A percentile compares a stretch with the other conserved stretches of the same genome.
phyloP scores from a whole-genome alignment of 2,888 invertebrate species.

The Eristalis intricaria region DNA sequence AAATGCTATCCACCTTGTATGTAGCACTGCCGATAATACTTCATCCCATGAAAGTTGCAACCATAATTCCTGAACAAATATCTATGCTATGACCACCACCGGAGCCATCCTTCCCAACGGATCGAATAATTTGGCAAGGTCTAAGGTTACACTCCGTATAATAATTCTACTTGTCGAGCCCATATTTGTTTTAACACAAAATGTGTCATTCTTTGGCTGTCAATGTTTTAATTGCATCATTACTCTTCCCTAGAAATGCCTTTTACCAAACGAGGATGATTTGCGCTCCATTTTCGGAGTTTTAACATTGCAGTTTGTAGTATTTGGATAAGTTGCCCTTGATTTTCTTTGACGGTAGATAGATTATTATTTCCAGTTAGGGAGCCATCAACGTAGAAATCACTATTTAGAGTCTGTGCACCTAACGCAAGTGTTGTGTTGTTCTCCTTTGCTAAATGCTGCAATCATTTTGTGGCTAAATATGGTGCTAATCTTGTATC shows the following conservation, averaged over 20 bases:
- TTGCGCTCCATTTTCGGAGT: slow-evolving; percentile 41
- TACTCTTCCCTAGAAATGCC: slow-evolving; percentile 25
- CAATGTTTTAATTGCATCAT: slow-evolving; percentile 34
- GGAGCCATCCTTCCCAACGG: slow-evolving; percentile 47
- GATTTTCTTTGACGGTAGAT: slow-evolving; percentile 16
- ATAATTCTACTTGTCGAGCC: slow-evolving; percentile 26
- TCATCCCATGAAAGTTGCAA: slow-evolving; percentile 55
- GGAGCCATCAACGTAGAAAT: slow-evolving; percentile 19
- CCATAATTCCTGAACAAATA: slow-evolving; percentile 60
- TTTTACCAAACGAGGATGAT: slow-evolving; percentile 43
- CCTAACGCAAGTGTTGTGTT: not conserved
- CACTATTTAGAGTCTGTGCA: no score
- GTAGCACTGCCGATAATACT: slow-evolving; percentile 29
- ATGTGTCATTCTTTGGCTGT: slow-evolving; percentile 42
- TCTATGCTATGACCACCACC: slow-evolving; percentile 48
- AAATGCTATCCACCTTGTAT: slow-evolving; percentile 24
- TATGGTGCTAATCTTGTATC: no score
- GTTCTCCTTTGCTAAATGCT: slow-evolving; percentile 29
- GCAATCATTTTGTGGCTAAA: slow-evolving; percentile 13
- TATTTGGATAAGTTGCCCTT: slow-evolving; percentile 24
- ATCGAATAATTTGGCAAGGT: slow-evolving; percentile 52
- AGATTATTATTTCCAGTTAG: not conserved
- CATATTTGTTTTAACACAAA: slow-evolving; percentile 27
- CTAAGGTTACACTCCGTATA: slow-evolving; percentile 32
- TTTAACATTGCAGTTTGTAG: slow-evolving; percentile 45